Evolutionary conservation across 2,797 vertebrate genomes (phyloP).

Genomic region (Enteromius argenteus): DNA sequence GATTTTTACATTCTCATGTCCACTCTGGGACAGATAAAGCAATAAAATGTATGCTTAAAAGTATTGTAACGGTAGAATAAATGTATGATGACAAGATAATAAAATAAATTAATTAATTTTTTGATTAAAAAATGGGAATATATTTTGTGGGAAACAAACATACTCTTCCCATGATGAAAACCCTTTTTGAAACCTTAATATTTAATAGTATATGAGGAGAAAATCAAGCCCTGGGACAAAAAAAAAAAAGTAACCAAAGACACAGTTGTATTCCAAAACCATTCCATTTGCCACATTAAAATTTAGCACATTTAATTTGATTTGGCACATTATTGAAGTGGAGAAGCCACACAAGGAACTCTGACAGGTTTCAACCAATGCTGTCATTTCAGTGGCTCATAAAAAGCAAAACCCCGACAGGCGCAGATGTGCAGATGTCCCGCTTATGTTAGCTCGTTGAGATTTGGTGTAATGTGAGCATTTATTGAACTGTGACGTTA

Average conservation of each 20-base stretch:
- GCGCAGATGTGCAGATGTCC: slow-evolving; percentile 5
- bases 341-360: neutral
- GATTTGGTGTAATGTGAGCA: slow-evolving; percentile 12
- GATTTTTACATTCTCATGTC: neutral
- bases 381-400: neutral
- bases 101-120: neutral
- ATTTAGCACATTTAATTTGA: neutral
- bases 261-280: neutral
- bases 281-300: neutral
- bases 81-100: neutral
- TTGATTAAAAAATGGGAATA: too few relatives aligned
- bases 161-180: neutral
- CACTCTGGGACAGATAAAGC: neutral
- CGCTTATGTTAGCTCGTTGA: slow-evolving; percentile 3
- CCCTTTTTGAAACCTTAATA: neutral
- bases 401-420: neutral
- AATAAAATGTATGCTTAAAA: neutral
- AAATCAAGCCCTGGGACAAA: neutral
- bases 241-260: neutral
- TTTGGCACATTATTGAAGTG: neutral
- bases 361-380: slow-evolving; percentile 4
- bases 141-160: neutral
- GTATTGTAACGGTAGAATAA: neutral
- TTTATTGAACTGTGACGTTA: slow-evolving; percentile 24
- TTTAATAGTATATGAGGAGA: neutral